Evolutionary conservation across 2,888 invertebrate species (phyloP).

Genomic region (Eilema sororculum): DNA sequence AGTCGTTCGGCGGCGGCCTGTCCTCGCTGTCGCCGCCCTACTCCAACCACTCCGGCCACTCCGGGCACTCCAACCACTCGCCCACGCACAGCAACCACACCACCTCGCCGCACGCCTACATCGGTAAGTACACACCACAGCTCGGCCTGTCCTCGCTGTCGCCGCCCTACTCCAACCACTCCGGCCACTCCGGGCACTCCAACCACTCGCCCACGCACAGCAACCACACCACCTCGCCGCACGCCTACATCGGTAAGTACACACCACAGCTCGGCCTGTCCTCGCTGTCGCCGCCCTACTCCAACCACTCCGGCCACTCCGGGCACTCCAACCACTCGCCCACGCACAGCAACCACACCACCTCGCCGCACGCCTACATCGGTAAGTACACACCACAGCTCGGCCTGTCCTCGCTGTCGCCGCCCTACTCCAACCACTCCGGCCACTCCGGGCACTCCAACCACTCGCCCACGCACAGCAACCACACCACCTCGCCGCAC

Average conservation of each 20-base stretch:
- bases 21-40: constrained; percentile 93
- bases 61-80: constrained; percentile 92
- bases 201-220: constrained; percentile 95
- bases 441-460: constrained; percentile 88
- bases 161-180: constrained; percentile 95
- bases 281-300: constrained; percentile 94
- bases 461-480: constrained; percentile 94
- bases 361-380: constrained; percentile 92
- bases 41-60: constrained; percentile 90
- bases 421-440: constrained; percentile 95
- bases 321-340: constrained; percentile 93
- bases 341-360: constrained; percentile 94
- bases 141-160: constrained; percentile 89
- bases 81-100: constrained; percentile 95
- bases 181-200: constrained; percentile 87
- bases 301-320: constrained; percentile 89
- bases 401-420: constrained; percentile 90
- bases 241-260: constrained; percentile 90
- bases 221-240: constrained; percentile 92
- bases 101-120: constrained; percentile 92
- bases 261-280: constrained; percentile 70
- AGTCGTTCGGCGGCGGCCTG: constrained; percentile 85
- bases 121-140: constrained; percentile 83
- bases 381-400: constrained; percentile 78
- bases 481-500: constrained; percentile 92